A percentile compares a stretch with the other conserved stretches of the same genome.
phyloP scores from a whole-genome alignment of 1,140 invertebrate species.

The Matsumurasca onukii region DNA sequence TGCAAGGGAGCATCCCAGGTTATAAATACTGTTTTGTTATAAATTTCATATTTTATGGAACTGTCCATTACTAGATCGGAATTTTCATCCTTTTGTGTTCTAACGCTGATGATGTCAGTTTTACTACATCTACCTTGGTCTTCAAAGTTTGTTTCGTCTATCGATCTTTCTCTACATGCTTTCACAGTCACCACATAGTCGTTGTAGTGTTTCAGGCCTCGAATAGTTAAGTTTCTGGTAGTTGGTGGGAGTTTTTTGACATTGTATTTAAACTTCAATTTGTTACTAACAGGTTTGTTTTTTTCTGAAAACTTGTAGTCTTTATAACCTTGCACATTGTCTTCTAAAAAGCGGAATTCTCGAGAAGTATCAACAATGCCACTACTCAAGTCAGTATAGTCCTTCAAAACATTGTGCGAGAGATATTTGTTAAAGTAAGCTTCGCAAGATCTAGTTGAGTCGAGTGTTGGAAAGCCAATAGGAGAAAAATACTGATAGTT shows the following conservation, averaged over 20 bases:
- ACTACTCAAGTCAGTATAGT: too few species aligned
- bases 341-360: too few species aligned
- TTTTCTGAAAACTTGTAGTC: background rate
- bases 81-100: slow-evolving; percentile 32
- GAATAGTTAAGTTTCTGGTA: slow-evolving; percentile 1
- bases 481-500: background rate
- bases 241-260: background rate
- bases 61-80: slow-evolving; percentile 37
- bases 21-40: slow-evolving; percentile 38
- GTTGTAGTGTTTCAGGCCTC: background rate
- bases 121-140: slow-evolving; percentile 36
- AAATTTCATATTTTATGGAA: slow-evolving; percentile 1
- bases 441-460: background rate
- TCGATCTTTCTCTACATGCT: slow-evolving; percentile 64
- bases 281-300: background rate
- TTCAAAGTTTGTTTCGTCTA: slow-evolving; percentile 32
- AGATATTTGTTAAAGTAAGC: slow-evolving; percentile 7
- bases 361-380: too few species aligned
- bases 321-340: background rate
- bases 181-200: slow-evolving; percentile 68
- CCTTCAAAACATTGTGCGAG: background rate
- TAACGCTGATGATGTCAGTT: slow-evolving; percentile 34
- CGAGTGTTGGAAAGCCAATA: background rate
- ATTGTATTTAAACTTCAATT: background rate
- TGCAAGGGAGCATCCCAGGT: slow-evolving; percentile 54